Evolutionary conservation across 2,888 invertebrate genomes (phyloP).

Genomic region (Plebejus argus): DNA sequence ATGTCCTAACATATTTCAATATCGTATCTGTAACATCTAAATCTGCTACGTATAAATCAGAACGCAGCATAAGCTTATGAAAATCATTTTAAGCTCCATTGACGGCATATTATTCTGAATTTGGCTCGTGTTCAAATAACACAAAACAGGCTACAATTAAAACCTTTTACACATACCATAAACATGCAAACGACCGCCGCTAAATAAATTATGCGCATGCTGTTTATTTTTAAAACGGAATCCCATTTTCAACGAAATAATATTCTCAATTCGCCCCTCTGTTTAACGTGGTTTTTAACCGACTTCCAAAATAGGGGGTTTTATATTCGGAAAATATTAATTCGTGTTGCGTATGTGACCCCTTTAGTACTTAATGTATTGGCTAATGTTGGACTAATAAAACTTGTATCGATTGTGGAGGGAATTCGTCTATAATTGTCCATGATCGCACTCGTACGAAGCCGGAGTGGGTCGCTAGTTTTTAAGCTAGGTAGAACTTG

Average conservation of each 20-base stretch:
- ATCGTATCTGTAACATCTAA: background rate
- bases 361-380: too few relatives aligned
- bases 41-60: background rate
- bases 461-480: too few relatives aligned
- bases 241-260: slow-evolving; percentile 29
- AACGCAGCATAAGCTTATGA: slow-evolving; percentile 24
- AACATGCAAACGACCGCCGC: slow-evolving; percentile 32
- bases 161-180: slow-evolving; percentile 33
- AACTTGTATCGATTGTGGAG: too few relatives aligned
- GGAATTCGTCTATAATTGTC: too few relatives aligned
- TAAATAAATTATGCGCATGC: slow-evolving; percentile 42
- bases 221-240: slow-evolving; percentile 32
- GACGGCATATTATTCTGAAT: slow-evolving; percentile 29
- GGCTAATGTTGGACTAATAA: too few relatives aligned
- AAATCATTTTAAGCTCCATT: slow-evolving; percentile 33
- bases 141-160: slow-evolving; percentile 34
- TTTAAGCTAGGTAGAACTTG: too few relatives aligned
- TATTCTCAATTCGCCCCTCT: background rate
- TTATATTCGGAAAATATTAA: too few relatives aligned
- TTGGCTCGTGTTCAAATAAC: slow-evolving; percentile 34
- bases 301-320: too few relatives aligned
- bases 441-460: too few relatives aligned
- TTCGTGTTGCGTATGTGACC: too few relatives aligned
- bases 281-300: background rate
- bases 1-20: background rate